Percentiles rank a stretch among this genome's conserved stretches.
Conservation (phyloP, 1,140 invertebrate species). For the Pygmarrhopalites habei region DNA sequence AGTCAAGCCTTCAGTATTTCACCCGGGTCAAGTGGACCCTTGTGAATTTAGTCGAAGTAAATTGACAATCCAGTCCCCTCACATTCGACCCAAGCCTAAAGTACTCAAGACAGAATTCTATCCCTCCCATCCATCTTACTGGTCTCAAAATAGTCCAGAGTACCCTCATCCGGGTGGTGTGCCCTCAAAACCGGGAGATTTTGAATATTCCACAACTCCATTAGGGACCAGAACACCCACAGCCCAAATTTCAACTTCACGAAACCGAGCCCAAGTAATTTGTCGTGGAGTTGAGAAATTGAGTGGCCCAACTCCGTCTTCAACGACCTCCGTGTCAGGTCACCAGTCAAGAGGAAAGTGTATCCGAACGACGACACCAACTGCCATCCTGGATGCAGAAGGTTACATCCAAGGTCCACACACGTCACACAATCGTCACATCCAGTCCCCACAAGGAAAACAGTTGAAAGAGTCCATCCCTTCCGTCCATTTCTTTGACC, state of each 20-base stretch:
- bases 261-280: neutral
- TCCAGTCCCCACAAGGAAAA: neutral
- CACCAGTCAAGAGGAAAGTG: neutral
- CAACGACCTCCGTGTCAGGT: neutral
- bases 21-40: too few relatives aligned
- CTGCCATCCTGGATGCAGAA: neutral
- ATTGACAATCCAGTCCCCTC: too few relatives aligned
- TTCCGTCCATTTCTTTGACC: too few relatives aligned
- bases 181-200: too few relatives aligned
- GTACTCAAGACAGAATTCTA: neutral
- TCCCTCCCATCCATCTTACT: neutral
- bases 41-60: too few relatives aligned
- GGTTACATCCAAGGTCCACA: conserved; percentile 3
- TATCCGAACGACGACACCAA: neutral
- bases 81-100: neutral
- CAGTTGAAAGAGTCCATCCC: too few relatives aligned
- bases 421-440: neutral
- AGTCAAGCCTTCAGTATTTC: too few relatives aligned
- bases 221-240: too few relatives aligned
- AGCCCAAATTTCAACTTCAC: too few relatives aligned
- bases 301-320: too few relatives aligned
- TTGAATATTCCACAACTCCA: too few relatives aligned
- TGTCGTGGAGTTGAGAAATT: neutral
- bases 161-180: too few relatives aligned
- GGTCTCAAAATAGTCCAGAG: neutral